phyloP scores from a whole-genome alignment of 2,888 invertebrate species.

The Pardosa pseudoannulata region DNA sequence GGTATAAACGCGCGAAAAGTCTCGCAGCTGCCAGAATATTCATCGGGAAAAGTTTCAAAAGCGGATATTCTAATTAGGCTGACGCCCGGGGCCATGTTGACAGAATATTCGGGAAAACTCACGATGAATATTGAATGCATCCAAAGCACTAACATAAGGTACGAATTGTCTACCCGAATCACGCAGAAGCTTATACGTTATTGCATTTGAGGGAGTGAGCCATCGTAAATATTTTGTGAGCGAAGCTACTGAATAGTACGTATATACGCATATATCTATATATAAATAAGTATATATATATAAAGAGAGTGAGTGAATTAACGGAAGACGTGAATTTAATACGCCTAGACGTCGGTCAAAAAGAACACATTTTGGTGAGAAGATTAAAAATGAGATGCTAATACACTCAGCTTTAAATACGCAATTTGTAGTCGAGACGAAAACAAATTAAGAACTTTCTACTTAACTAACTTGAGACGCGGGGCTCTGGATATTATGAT shows the following conservation, averaged over 20 bases:
- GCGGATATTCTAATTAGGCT: constrained; percentile 57
- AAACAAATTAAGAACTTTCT: too few species aligned
- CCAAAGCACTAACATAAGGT: constrained; percentile 10
- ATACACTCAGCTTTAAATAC: too few species aligned
- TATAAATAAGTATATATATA: too few species aligned
- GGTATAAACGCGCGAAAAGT: constrained; percentile 23
- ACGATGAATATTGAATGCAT: constrained; percentile 61
- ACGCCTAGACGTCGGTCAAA: too few species aligned
- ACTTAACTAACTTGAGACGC: too few species aligned
- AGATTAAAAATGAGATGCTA: too few species aligned
- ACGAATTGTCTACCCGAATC: constrained; percentile 45
- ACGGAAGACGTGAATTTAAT: too few species aligned
- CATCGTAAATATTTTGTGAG: not conserved
- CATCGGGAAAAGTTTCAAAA: constrained; percentile 48
- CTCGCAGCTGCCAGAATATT: constrained; percentile 38
- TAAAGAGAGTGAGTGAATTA: too few species aligned
- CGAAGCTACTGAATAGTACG: not conserved
- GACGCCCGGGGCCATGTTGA: constrained; percentile 50
- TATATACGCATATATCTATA: too few species aligned
- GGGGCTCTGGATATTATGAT: too few species aligned
- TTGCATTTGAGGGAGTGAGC: constrained; percentile 19
- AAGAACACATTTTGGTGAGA: too few species aligned
- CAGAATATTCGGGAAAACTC: constrained; percentile 53
- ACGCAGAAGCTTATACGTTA: constrained; percentile 25
- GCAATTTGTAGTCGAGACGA: too few species aligned